Conservation (phyloP, 1,140 invertebrate genomes). For the Sycophaga agraensis region DNA sequence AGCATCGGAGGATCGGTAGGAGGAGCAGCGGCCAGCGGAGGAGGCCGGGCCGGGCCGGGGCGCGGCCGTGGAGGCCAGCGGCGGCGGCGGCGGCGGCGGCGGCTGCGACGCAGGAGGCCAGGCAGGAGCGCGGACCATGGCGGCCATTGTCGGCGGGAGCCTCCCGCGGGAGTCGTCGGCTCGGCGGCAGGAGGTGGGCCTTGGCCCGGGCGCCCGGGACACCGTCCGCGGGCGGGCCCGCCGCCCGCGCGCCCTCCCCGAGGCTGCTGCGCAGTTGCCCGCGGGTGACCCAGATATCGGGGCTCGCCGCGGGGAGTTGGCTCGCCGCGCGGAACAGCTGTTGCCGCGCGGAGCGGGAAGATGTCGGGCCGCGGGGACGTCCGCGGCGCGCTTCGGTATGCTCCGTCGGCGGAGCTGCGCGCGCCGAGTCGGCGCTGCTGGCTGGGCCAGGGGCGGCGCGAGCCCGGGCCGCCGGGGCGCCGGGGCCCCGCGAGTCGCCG, state of each 20-base stretch:
- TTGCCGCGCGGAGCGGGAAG: conserved; percentile 44
- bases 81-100: not conserved
- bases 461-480: not conserved
- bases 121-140: conserved; percentile 20
- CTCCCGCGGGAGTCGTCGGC: too few relatives aligned
- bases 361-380: conserved; percentile 50
- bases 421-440: conserved; percentile 43
- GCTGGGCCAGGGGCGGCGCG: conserved; percentile 43
- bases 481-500: too few relatives aligned
- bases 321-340: conserved; percentile 56
- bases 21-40: not conserved
- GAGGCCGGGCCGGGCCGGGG: conserved; percentile 1
- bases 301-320: conserved; percentile 46
- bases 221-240: too few relatives aligned
- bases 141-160: too few relatives aligned
- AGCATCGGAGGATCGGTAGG: not conserved
- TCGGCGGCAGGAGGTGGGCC: too few relatives aligned
- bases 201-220: too few relatives aligned
- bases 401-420: conserved; percentile 38
- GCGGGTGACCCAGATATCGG: conserved; percentile 51
- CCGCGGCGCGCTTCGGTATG: conserved; percentile 50
- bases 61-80: not conserved
- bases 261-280: conserved; percentile 52
- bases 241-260: not conserved
- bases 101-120: too few relatives aligned